These are phyloP conservation scores for Dryobotodes eremita DNA, from an alignment of 2,888 invertebrate genomes.

Conservation along the genomic window DNA sequence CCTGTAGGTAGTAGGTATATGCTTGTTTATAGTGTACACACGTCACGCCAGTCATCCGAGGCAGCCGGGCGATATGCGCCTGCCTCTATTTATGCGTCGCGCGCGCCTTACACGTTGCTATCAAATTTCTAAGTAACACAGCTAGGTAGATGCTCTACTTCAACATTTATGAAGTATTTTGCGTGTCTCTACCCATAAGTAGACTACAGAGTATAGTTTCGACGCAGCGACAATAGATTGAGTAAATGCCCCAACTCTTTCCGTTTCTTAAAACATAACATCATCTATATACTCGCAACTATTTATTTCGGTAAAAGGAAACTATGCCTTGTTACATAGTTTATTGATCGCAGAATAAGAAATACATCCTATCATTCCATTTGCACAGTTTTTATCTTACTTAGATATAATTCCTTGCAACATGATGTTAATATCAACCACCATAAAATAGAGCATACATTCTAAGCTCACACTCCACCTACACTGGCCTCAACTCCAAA, in stretches of 20 bases:
- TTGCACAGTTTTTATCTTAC: too few relatives aligned
- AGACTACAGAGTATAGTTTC: too few relatives aligned
- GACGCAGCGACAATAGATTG: too few relatives aligned
- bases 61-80: slow-evolving; percentile 80
- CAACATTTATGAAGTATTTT: neutral
- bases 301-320: too few relatives aligned
- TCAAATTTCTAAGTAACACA: slow-evolving; percentile 73
- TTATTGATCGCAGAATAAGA: too few relatives aligned
- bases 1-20: slow-evolving; percentile 4
- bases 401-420: too few relatives aligned
- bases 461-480: slow-evolving; percentile 49
- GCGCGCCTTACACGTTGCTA: slow-evolving; percentile 74
- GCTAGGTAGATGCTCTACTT: slow-evolving; percentile 66
- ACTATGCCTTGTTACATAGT: too few relatives aligned
- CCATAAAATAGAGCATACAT: slow-evolving; percentile 73
- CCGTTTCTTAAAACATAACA: too few relatives aligned
- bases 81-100: slow-evolving; percentile 75
- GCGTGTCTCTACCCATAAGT: too few relatives aligned
- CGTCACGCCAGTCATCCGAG: slow-evolving; percentile 74
- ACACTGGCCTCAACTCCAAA: slow-evolving; percentile 83
- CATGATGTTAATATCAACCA: neutral
- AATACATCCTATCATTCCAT: too few relatives aligned
- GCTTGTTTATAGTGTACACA: slow-evolving; percentile 32
- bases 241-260: too few relatives aligned
- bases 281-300: too few relatives aligned